phyloP scores from a whole-genome alignment of 2,888 invertebrate genomes.

The Heliconius aoede region DNA sequence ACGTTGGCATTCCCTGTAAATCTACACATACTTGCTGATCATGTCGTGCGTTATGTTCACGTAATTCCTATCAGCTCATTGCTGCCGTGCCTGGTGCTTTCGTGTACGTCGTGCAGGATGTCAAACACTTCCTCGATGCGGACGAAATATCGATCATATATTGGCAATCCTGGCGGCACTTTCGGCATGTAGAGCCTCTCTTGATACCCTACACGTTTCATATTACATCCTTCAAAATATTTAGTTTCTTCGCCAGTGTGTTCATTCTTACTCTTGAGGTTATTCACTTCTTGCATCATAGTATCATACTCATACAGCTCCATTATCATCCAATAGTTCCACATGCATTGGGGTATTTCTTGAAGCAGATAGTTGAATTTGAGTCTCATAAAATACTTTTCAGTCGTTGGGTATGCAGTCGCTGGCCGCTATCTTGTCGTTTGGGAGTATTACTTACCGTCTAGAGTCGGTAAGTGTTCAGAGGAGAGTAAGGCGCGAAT shows the following conservation, averaged over 20 bases:
- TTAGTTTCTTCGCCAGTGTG: background rate
- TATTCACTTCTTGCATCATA: background rate
- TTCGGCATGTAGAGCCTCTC: conserved; percentile 11
- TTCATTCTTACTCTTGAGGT: background rate
- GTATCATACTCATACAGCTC: conserved; percentile 43
- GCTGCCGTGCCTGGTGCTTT: background rate
- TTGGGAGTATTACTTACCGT: background rate
- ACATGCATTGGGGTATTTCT: background rate
- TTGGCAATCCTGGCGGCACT: background rate
- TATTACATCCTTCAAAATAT: background rate
- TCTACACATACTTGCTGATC: background rate
- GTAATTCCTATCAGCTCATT: background rate
- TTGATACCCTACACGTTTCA: background rate
- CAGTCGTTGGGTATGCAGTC: background rate
- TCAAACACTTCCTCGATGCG: conserved; percentile 7
- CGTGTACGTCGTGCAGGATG: background rate
- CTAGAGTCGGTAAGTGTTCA: background rate
- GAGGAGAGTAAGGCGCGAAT: background rate
- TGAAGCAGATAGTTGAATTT: background rate
- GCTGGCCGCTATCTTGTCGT: conserved; percentile 10
- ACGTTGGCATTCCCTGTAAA: background rate
- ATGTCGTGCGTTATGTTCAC: background rate
- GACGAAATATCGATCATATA: background rate
- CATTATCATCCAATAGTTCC: conserved; percentile 24
- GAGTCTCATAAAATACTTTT: conserved; percentile 1